Conservation (phyloP, 2,113 vertebrate species). For the Strix aluco region DNA sequence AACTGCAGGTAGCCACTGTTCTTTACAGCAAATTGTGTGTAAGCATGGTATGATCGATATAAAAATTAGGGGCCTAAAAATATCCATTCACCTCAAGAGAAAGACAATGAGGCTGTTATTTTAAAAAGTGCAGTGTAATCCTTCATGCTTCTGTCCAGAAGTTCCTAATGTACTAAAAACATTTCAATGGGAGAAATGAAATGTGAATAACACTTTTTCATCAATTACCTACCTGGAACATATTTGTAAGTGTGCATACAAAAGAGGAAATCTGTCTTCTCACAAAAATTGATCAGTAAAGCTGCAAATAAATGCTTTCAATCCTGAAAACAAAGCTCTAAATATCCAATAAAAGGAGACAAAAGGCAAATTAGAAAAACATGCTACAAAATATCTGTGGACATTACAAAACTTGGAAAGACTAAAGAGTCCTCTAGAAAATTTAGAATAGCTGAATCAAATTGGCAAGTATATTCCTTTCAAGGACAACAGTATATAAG, state of each 20-base stretch:
- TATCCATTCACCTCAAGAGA: neutral
- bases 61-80: neutral
- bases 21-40: neutral
- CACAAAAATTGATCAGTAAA: neutral
- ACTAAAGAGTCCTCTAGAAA: neutral
- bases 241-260: neutral
- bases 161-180: neutral
- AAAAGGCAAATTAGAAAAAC: conserved; percentile 16
- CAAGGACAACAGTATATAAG: neutral
- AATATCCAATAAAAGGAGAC: neutral
- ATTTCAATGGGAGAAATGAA: neutral
- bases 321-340: neutral
- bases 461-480: neutral
- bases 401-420: neutral
- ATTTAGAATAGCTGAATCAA: neutral
- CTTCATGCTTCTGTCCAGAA: neutral
- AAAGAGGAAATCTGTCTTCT: neutral
- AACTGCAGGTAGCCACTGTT: neutral
- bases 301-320: neutral
- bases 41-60: neutral
- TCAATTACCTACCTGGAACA: neutral
- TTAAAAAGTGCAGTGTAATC: neutral
- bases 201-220: neutral
- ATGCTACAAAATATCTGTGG: neutral
- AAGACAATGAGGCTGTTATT: neutral